A percentile compares a stretch with the other conserved stretches of the same genome.
Evolutionary conservation across 2,888 invertebrate genomes (phyloP).

Genomic region (Ecdyonurus torrentis): DNA sequence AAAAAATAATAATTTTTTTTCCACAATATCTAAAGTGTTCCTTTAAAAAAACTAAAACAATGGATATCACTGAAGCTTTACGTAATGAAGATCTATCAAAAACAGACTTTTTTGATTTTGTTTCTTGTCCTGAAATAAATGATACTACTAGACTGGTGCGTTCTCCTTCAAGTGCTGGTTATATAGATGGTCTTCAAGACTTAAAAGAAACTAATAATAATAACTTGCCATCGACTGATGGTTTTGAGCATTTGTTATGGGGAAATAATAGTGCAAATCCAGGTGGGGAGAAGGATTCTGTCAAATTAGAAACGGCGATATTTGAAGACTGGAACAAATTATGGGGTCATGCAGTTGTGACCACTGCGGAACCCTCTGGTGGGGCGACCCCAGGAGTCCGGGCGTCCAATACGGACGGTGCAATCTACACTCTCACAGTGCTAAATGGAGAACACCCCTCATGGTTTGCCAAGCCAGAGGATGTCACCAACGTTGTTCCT

Average conservation of each 20-base stretch:
- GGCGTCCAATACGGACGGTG: conserved; percentile 49
- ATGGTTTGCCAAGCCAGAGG: conserved; percentile 9
- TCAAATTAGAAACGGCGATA: conserved; percentile 53
- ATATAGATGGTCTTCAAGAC: conserved; percentile 22
- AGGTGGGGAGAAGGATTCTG: conserved; percentile 44
- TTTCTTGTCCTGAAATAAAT: conserved; percentile 49
- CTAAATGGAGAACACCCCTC: conserved; percentile 46
- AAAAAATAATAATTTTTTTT: too few species aligned
- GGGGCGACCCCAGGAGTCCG: conserved; percentile 24
- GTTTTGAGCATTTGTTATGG: not conserved
- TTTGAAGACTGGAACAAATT: conserved; percentile 73
- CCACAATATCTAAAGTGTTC: too few species aligned
- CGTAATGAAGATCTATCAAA: conserved; percentile 67
- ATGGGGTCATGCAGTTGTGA: conserved; percentile 46
- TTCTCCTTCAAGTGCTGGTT: not conserved
- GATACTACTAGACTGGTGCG: not conserved
- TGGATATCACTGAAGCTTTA: conserved; percentile 71
- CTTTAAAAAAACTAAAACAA: too few species aligned
- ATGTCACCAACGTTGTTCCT: not conserved
- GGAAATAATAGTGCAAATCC: not conserved
- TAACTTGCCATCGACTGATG: conserved; percentile 34
- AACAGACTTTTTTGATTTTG: conserved; percentile 80
- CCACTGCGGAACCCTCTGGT: conserved; percentile 34
- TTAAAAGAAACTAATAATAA: conserved; percentile 42
- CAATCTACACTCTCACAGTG: conserved; percentile 73